Evolutionary conservation across 1,140 invertebrate genomes (phyloP).

Genomic region (Drosophila ohnishii): DNA sequence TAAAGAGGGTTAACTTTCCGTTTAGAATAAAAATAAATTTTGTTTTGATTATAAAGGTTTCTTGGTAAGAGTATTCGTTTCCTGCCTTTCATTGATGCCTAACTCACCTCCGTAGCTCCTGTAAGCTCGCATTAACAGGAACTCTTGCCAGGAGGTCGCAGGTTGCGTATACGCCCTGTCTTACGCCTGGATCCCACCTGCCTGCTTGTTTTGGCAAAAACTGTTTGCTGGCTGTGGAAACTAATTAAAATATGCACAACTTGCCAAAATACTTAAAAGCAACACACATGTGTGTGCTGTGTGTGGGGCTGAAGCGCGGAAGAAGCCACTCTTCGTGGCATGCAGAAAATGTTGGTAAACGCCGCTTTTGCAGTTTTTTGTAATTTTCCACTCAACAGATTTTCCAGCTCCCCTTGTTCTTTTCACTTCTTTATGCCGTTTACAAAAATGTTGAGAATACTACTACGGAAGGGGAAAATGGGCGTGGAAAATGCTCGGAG

Average conservation of each 20-base stretch:
- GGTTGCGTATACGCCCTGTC: constrained; percentile 60
- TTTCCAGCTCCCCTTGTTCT: constrained; percentile 30
- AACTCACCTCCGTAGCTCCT: not conserved
- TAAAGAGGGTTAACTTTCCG: too few species aligned
- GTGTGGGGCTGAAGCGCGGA: constrained; percentile 4
- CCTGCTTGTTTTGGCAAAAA: constrained; percentile 49
- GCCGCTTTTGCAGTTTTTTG: constrained; percentile 72
- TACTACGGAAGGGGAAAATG: constrained; percentile 7
- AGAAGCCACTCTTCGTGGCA: constrained; percentile 29
- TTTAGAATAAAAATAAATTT: too few species aligned
- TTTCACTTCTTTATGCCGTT: constrained; percentile 24
- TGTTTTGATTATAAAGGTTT: not conserved
- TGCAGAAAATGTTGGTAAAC: constrained; percentile 63
- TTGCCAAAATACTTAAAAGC: constrained; percentile 73
- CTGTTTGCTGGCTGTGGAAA: constrained; percentile 58
- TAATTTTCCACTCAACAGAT: constrained; percentile 77
- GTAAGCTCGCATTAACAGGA: constrained; percentile 11
- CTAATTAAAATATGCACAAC: constrained; percentile 80
- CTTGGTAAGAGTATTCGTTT: not conserved
- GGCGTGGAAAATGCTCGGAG: constrained; percentile 27
- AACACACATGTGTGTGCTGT: constrained; percentile 18
- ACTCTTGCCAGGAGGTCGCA: constrained; percentile 19
- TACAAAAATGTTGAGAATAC: constrained; percentile 23
- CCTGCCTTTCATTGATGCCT: not conserved
- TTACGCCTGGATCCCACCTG: constrained; percentile 28